Conservation (phyloP, 2,797 vertebrate species). For the Phalloptychus januarius region DNA sequence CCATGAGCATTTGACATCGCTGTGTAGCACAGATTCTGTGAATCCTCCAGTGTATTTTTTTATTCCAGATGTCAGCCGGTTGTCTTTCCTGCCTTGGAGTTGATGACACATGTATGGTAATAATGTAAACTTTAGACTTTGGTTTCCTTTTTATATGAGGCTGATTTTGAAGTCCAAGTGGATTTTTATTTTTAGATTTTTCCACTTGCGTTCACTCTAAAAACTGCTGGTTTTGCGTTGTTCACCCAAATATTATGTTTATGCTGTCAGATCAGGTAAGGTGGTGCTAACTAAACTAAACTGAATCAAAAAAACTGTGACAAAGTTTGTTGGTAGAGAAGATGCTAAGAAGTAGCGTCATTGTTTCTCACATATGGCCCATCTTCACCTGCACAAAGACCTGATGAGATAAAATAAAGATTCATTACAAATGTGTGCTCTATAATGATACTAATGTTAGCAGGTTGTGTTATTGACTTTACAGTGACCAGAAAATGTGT, state of each 20-base stretch:
- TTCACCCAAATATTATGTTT: not conserved
- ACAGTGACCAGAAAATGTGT: not conserved
- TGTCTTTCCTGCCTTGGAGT: slow-evolving; percentile 23
- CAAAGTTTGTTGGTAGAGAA: not conserved
- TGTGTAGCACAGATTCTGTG: slow-evolving; percentile 28
- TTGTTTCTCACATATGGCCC: not conserved
- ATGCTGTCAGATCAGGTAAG: not conserved
- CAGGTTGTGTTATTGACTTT: not conserved
- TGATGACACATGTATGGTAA: slow-evolving; percentile 19
- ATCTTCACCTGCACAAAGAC: not conserved
- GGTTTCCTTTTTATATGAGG: not conserved
- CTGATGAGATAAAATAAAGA: not conserved
- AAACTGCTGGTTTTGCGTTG: not conserved
- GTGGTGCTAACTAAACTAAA: not conserved
- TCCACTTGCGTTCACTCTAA: not conserved
- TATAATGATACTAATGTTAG: not conserved
- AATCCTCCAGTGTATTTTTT: slow-evolving; percentile 30
- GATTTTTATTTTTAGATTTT: not conserved
- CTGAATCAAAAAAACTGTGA: not conserved
- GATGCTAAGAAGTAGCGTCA: not conserved
- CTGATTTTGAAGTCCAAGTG: not conserved
- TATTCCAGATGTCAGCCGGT: slow-evolving; percentile 8
- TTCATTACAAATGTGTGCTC: not conserved
- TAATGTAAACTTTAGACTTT: slow-evolving; percentile 11
- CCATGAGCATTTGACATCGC: slow-evolving; percentile 79